Conservation (phyloP, 2,888 invertebrate genomes). For the Mesodorylaimus sp. region DNA sequence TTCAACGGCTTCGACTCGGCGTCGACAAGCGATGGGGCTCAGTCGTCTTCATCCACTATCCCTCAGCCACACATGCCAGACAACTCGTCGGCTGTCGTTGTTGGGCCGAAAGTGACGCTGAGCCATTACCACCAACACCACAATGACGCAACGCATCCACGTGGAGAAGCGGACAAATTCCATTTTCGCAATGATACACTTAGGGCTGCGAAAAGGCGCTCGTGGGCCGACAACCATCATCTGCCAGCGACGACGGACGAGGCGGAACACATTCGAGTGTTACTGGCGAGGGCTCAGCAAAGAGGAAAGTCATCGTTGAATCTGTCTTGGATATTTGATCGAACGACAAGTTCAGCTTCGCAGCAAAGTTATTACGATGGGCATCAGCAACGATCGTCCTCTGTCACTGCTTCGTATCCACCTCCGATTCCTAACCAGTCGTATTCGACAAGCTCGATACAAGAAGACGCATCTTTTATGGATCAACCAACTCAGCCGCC, state of each 20-base stretch:
- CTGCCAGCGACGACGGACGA: slow-evolving; percentile 15
- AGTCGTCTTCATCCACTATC: background rate
- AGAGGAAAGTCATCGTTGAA: slow-evolving; percentile 6
- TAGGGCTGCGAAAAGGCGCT: slow-evolving; percentile 25
- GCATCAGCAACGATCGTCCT: too few relatives aligned
- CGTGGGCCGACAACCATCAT: slow-evolving; percentile 21
- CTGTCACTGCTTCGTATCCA: too few relatives aligned
- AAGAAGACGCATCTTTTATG: too few relatives aligned
- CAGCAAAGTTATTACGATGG: too few relatives aligned
- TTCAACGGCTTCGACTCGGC: slow-evolving; percentile 8
- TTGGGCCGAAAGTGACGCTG: background rate
- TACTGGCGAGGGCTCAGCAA: slow-evolving; percentile 21
- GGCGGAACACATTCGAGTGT: slow-evolving; percentile 18
- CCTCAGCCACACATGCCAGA: background rate
- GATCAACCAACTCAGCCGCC: too few relatives aligned
- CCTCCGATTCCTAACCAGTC: too few relatives aligned
- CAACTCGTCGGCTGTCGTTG: background rate
- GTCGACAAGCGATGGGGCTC: slow-evolving; percentile 1
- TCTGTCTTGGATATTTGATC: slow-evolving; percentile 7
- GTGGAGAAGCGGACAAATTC: slow-evolving; percentile 20
- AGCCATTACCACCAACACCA: slow-evolving; percentile 8
- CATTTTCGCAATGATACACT: slow-evolving; percentile 23
- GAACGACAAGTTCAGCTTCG: background rate
- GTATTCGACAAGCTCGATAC: too few relatives aligned
- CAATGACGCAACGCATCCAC: too few relatives aligned